Evolutionary conservation across 1,140 invertebrate genomes (phyloP).

Genomic region (Brachionus rotundiformis): DNA sequence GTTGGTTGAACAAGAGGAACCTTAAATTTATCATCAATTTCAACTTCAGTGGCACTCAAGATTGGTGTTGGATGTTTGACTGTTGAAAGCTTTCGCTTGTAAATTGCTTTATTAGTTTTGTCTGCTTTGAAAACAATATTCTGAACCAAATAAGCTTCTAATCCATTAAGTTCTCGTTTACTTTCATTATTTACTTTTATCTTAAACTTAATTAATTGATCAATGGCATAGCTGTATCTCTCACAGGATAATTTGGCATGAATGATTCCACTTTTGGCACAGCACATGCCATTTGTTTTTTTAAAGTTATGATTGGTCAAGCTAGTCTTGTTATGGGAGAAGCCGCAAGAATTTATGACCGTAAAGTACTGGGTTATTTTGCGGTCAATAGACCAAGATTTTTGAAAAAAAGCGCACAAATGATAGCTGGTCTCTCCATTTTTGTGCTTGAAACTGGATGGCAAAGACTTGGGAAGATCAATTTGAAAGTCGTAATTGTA

Average conservation of each 20-base stretch:
- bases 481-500: slow-evolving; percentile 13
- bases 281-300: neutral
- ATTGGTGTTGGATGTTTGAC: neutral
- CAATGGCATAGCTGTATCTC: neutral
- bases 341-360: neutral
- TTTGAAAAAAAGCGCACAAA: neutral
- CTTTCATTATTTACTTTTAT: neutral
- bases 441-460: neutral
- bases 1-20: neutral
- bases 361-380: neutral
- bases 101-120: neutral
- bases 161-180: neutral
- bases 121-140: neutral
- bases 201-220: neutral
- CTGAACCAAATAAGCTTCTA: neutral
- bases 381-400: slow-evolving; percentile 2
- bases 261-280: neutral
- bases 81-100: neutral
- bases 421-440: neutral
- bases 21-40: neutral
- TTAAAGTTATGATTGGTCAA: neutral
- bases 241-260: neutral
- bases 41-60: neutral
- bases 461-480: neutral
- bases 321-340: neutral